These are phyloP conservation scores for Mantis religiosa DNA, from an alignment of 2,888 invertebrate genomes.

Conservation along the genomic window DNA sequence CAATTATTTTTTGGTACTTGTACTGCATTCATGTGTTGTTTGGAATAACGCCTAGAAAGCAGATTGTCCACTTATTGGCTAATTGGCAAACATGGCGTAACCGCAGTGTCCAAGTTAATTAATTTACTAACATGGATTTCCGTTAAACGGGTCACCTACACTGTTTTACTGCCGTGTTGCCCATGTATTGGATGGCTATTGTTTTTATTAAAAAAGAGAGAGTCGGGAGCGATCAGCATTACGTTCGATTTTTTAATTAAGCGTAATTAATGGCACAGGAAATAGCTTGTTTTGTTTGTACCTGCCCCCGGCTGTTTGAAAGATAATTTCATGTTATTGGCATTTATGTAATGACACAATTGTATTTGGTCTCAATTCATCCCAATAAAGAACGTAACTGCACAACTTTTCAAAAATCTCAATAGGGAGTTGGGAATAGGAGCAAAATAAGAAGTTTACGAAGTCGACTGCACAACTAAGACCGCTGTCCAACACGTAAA, in stretches of 20 bases:
- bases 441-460: no score
- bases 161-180: background rate
- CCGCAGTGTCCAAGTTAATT: background rate
- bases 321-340: background rate
- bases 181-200: background rate
- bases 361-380: no score
- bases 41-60: no score
- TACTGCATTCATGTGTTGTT: no score
- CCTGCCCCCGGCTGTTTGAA: background rate
- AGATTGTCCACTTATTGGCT: background rate
- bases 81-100: background rate
- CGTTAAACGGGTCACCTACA: background rate
- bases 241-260: background rate
- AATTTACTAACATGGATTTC: background rate
- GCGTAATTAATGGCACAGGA: background rate
- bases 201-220: background rate
- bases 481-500: no score
- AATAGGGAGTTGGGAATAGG: no score
- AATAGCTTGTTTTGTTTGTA: background rate
- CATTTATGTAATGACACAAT: background rate
- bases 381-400: no score
- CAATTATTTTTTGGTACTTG: no score
- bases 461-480: no score
- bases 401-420: no score
- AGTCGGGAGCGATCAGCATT: background rate